phyloP scores from a whole-genome alignment of 2,888 invertebrate species.

The Drosophila tanythrix region DNA sequence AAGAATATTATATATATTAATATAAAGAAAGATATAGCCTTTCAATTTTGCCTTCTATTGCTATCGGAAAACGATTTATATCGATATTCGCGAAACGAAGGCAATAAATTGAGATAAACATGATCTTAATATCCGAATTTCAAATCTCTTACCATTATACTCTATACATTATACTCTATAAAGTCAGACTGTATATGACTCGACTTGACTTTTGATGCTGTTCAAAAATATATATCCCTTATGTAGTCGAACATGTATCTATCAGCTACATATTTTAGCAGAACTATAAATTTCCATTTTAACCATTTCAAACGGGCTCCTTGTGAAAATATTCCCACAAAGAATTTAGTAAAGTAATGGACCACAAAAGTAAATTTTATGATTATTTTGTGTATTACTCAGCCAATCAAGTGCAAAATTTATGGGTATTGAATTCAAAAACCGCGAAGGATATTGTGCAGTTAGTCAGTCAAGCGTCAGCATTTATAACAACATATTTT shows the following conservation, averaged over 20 bases:
- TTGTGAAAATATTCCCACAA: no score
- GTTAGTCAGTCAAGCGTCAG: background rate
- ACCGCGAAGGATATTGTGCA: constrained; percentile 9
- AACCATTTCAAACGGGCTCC: no score
- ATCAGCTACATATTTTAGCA: background rate
- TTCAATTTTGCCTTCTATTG: background rate
- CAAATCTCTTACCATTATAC: background rate
- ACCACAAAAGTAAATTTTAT: background rate
- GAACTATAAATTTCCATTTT: background rate
- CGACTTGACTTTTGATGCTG: background rate
- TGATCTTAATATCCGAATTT: background rate
- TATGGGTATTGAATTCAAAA: background rate
- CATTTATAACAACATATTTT: constrained; percentile 18
- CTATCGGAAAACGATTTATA: background rate
- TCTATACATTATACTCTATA: background rate
- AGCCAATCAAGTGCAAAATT: background rate
- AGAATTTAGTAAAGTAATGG: no score
- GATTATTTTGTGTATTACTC: background rate
- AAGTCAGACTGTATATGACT: background rate
- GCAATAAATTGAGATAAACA: background rate
- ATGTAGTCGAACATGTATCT: no score
- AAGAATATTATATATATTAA: background rate
- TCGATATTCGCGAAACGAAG: background rate
- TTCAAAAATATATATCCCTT: background rate
- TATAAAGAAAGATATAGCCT: no score